Evolutionary conservation across 2,888 invertebrate species (phyloP).

Genomic region (Glyphotaelius pellucidus): DNA sequence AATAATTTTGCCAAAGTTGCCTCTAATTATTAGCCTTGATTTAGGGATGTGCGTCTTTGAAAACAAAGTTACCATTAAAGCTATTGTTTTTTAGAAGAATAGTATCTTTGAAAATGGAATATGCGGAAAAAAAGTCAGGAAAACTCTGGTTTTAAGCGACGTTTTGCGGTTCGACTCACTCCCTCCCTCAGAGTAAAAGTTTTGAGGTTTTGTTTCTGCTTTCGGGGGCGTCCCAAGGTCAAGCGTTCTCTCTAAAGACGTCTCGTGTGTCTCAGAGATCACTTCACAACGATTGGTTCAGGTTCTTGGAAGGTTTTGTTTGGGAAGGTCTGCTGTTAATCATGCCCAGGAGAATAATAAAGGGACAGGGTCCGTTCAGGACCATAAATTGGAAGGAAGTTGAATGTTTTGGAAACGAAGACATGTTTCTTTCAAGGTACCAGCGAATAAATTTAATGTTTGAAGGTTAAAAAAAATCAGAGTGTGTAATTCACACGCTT

Average conservation of each 20-base stretch:
- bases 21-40: too few relatives aligned
- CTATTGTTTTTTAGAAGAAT: background rate
- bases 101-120: background rate
- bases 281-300: background rate
- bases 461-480: background rate
- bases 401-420: background rate
- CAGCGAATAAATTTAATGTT: background rate
- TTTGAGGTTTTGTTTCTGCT: background rate
- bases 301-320: background rate
- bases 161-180: background rate
- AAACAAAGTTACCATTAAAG: background rate
- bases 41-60: background rate
- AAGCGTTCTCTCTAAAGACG: background rate
- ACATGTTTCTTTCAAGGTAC: background rate
- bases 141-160: background rate
- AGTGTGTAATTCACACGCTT: too few relatives aligned
- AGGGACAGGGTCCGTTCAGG: background rate
- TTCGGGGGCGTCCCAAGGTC: background rate
- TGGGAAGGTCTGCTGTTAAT: slow-evolving; percentile 6
- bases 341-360: slow-evolving; percentile 15
- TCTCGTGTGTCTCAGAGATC: background rate
- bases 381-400: slow-evolving; percentile 10
- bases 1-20: too few relatives aligned
- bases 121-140: background rate
- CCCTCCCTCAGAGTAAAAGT: background rate